Conservation (phyloP, 2,797 vertebrate species). For the Leptatherina wallacei region DNA sequence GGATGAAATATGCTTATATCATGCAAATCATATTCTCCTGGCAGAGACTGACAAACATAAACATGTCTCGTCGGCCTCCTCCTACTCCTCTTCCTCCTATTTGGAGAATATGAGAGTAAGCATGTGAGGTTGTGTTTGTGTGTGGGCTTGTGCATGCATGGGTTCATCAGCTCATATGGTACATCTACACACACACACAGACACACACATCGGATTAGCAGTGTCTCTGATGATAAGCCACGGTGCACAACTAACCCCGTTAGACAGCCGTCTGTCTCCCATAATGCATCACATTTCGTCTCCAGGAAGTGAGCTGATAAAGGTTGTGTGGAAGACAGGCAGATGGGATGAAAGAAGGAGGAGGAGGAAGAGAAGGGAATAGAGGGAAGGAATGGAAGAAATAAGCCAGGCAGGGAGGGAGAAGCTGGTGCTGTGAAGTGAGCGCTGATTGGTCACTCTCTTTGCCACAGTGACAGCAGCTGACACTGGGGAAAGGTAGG, state of each 20-base stretch:
- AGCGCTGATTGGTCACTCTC: conserved; percentile 77
- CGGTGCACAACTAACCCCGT: conserved; percentile 76
- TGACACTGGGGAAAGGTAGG: conserved; percentile 73
- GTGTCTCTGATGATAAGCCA: conserved; percentile 77
- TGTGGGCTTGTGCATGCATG: conserved; percentile 48
- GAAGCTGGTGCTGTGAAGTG: conserved; percentile 57
- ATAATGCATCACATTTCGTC: conserved; percentile 76
- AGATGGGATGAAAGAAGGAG: conserved; percentile 48
- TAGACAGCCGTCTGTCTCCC: conserved; percentile 81
- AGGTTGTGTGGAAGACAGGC: conserved; percentile 66
- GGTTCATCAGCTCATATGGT: conserved; percentile 67
- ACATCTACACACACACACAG: conserved; percentile 37
- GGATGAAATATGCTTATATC: conserved; percentile 72
- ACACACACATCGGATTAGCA: conserved; percentile 70
- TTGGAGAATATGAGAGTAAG: conserved; percentile 58
- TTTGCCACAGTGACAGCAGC: conserved; percentile 76
- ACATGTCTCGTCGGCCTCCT: conserved; percentile 72
- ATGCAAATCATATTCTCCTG: conserved; percentile 76
- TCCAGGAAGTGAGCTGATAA: conserved; percentile 79
- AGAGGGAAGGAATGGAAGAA: conserved; percentile 48
- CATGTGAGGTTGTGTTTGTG: conserved; percentile 56
- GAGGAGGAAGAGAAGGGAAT: conserved; percentile 29
- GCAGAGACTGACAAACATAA: conserved; percentile 70
- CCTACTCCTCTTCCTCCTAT: conserved; percentile 41
- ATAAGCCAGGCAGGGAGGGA: conserved; percentile 57